Evolutionary conservation across 2,113 vertebrate genomes (phyloP).

Genomic region (Pyrgilauda ruficollis): DNA sequence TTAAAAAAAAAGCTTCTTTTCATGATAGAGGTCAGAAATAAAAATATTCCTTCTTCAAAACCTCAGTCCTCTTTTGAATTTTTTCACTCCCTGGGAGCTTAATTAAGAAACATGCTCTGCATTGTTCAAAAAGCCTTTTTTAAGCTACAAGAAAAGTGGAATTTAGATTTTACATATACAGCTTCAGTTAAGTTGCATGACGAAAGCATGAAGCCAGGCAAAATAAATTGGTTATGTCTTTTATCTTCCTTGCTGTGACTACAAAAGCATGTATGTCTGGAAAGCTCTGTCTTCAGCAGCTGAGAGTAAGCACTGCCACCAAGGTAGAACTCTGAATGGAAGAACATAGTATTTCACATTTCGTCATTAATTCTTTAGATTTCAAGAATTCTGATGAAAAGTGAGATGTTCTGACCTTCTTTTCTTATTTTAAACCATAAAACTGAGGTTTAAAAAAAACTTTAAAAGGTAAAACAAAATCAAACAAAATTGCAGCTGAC

Average conservation of each 20-base stretch:
- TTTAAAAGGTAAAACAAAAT: not conserved
- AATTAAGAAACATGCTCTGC: constrained; percentile 5
- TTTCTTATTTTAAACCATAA: not conserved
- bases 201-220: not conserved
- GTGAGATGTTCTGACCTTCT: not conserved
- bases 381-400: not conserved
- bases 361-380: not conserved
- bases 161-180: not conserved
- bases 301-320: not conserved
- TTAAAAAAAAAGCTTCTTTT: not conserved
- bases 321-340: not conserved
- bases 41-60: constrained; percentile 8
- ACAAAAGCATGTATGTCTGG: not conserved
- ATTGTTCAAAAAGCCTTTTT: not conserved
- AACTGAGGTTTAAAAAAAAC: not conserved
- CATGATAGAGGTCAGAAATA: not conserved
- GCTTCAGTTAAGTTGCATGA: not conserved
- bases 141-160: not conserved
- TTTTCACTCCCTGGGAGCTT: not conserved
- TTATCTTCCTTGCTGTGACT: not conserved
- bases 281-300: not conserved
- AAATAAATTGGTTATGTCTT: not conserved
- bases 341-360: not conserved
- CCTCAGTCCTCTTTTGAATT: not conserved
- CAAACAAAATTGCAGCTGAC: not conserved